phyloP scores from a whole-genome alignment of 2,113 vertebrate genomes.

The Hypocryptadius cinnamomeus region DNA sequence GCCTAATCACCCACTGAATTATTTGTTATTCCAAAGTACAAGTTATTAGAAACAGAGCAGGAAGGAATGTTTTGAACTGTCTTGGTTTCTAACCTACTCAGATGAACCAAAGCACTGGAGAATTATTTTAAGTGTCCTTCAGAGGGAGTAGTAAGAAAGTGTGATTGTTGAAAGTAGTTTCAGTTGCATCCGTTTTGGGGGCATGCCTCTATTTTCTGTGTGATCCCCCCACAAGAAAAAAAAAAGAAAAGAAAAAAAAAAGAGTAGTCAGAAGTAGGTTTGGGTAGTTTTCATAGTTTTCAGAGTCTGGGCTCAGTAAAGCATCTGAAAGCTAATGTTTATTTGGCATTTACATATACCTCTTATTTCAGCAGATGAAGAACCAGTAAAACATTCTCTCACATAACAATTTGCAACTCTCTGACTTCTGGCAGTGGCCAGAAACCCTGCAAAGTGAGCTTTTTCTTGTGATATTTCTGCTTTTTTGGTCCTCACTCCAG shows the following conservation, averaged over 20 bases:
- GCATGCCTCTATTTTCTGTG: neutral
- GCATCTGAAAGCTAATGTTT: neutral
- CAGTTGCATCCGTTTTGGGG: neutral
- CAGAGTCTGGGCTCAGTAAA: neutral
- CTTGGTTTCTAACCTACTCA: neutral
- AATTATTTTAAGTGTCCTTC: neutral
- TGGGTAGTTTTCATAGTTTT: neutral
- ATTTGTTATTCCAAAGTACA: neutral
- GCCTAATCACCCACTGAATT: neutral
- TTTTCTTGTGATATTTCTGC: neutral
- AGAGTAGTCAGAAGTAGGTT: neutral
- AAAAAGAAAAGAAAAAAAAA: neutral
- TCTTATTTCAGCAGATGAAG: neutral
- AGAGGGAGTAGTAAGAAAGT: neutral
- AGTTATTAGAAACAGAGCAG: slow-evolving; percentile 28
- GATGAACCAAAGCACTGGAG: neutral
- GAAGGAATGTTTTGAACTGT: neutral
- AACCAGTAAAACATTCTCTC: neutral
- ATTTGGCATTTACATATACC: neutral
- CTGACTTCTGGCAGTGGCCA: neutral
- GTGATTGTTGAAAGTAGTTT: neutral
- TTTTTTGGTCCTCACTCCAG: neutral
- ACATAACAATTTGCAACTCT: neutral
- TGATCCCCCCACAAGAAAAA: fast-evolving
- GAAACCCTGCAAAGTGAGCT: neutral